Percentiles rank a stretch among this genome's conserved stretches.
phyloP scores from a whole-genome alignment of 2,797 vertebrate genomes.

The Apodemus agrarius region DNA sequence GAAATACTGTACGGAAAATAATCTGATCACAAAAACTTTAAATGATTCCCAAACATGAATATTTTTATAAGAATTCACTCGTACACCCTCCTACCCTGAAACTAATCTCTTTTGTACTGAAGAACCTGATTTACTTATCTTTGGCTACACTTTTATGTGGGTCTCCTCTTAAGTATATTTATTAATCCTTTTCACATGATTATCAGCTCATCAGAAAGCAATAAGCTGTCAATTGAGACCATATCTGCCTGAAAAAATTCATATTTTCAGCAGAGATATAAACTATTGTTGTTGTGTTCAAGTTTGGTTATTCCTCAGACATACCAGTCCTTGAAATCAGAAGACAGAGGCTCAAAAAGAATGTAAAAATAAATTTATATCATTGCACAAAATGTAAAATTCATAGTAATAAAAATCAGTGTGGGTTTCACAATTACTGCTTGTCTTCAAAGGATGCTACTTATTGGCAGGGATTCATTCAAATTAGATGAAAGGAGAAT shows the following conservation, averaged over 20 bases:
- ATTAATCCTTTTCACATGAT: neutral
- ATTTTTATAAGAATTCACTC: neutral
- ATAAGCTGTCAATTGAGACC: neutral
- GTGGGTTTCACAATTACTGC: neutral
- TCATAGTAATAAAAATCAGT: constrained; percentile 2
- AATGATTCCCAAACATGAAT: neutral
- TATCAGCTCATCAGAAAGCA: neutral
- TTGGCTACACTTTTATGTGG: neutral
- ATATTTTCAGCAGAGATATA: neutral
- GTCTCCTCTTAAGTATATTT: neutral
- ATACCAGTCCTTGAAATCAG: neutral
- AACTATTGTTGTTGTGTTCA: neutral
- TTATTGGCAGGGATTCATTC: neutral
- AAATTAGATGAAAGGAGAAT: neutral
- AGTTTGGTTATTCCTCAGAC: neutral
- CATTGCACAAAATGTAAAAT: neutral
- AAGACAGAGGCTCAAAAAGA: neutral
- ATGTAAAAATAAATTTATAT: neutral
- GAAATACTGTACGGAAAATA: neutral
- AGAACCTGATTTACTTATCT: neutral
- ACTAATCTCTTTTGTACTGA: neutral
- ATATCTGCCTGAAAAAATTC: neutral
- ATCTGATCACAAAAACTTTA: neutral
- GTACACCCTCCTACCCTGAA: neutral
- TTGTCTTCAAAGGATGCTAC: neutral